Base-by-base conservation (phyloP, 2,888 invertebrate genomes). In the Ormyrus thymus region DNA sequence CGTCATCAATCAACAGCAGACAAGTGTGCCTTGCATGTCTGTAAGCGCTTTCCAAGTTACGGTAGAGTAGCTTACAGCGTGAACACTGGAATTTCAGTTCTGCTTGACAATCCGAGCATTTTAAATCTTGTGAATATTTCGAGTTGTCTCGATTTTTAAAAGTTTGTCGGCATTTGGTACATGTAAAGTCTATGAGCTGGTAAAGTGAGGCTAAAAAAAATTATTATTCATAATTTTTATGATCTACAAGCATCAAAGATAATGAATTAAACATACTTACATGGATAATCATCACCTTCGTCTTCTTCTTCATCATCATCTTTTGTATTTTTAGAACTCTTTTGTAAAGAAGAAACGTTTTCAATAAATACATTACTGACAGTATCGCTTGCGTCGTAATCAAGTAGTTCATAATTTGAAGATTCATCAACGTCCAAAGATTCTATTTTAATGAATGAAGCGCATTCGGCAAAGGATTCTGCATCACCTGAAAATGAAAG, bases 31-130 rank as follows among this genome's bases (percentile, higher is more conserved):
- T 66, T 7, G 65, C 72, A 29, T 79, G 79, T 13, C 72, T 53
- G 48, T 13, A 62, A 11, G 79, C 79, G 43, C 55, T 79, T 6
- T 76, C 72, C 29, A 68, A 73, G 4, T 76, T 50, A 1, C 79
- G 65, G 51, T 76, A 76, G 11, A 73, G 8, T 5, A 76, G 61
- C n/a, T 79, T 76, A 50, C 79, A 79, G 1, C 59, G 68, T 0
- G 72, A n/a, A 61, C 79, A 79, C 7, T 79, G 79, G 43, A 76
- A 79, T 15, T 79, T 79, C 69, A 80, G 58, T 1, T n/a, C 59
- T 0, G 68, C 53, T 1, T 69, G 56, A 13, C 76, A 79, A 29
- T 68, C 50, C 4, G 58, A 5, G 13, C 76, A 80, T 29, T 69
- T 10, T 5, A 68, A 4, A 10, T 73, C 72, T 0, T 69, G 62